A percentile compares a stretch with the other conserved stretches of the same genome.
Conservation (phyloP, 2,113 vertebrate species). For the Brachyhypopomus gauderio region DNA sequence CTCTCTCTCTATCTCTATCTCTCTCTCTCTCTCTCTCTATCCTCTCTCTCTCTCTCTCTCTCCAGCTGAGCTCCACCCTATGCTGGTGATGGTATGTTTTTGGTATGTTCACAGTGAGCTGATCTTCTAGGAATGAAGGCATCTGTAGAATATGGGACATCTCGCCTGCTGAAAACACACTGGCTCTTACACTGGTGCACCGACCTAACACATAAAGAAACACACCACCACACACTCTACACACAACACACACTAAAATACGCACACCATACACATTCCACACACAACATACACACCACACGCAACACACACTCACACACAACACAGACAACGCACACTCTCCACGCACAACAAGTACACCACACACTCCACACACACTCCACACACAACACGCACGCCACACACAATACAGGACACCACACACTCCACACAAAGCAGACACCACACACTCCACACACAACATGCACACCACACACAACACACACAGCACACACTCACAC, state of each 20-base stretch:
- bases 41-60: slow-evolving; percentile 9
- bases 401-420: neutral
- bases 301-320: no score
- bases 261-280: neutral
- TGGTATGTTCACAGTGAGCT: neutral
- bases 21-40: neutral
- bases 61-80: neutral
- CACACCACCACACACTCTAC: slow-evolving; percentile 37
- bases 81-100: neutral
- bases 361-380: neutral
- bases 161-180: neutral
- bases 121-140: neutral
- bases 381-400: slow-evolving; percentile 5
- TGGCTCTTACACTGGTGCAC: neutral
- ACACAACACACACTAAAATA: slow-evolving; percentile 12
- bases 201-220: neutral
- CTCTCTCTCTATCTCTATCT: no score
- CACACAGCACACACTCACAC: no score
- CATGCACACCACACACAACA: no score
- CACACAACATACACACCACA: slow-evolving; percentile 9
- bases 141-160: neutral
- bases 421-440: no score
- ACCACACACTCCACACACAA: no score
- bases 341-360: no score
- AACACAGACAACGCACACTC: no score